Evolutionary conservation across 30 jellyfish, hydroid and myxozoan species (phyloP), one percentile per base, ranked within the genome.

Genomic region (Catostylus mosaicus): DNA sequence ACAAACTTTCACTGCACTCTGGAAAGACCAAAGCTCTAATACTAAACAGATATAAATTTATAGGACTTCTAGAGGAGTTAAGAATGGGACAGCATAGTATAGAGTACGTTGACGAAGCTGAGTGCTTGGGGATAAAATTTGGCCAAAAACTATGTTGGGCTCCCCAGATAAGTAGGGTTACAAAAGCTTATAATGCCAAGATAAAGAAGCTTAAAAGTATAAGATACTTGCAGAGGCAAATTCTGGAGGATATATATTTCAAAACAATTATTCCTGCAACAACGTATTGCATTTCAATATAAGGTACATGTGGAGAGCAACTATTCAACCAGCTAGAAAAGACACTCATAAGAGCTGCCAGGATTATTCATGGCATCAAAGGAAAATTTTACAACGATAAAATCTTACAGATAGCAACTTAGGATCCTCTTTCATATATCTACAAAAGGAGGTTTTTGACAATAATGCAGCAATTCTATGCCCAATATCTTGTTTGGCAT

Each of bases 21-120:
- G 80, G 80, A 67, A 67, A 67, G 80, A 67, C 62, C 62, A 67
- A 67, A 67, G 62, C 80, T n/a, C 80, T 67, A 35, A 67, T 67
- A 31, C 62, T 67, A 67, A 67, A 67, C 62, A 67, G 65, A 29
- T 26, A 34, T n/a, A 56, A 52, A 27, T 50, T 77, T 38, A 77
- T 31, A 29, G 88, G 80, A 29, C 68, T 67, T 9, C 64, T 57
- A 54, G 36, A 63, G 2, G 65, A 77, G 37, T 12, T 77, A 32
- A 51, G 67, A 33, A 29, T 31, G 24, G 60, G 30, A 77, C 62
- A 32, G 71, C 75, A 73, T 30, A 65, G 78, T 29, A 65, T 29
- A 65, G 46, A 71, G 35, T 33, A 71, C 26, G 78, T 66, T 29
- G 56, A 66, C 7, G 78, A 66, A 66, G 78, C 78, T 26, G 56